These are phyloP conservation scores for Halcyon chelicuti DNA, from an alignment of 2,797 vertebrate species.

Conservation along the genomic window DNA sequence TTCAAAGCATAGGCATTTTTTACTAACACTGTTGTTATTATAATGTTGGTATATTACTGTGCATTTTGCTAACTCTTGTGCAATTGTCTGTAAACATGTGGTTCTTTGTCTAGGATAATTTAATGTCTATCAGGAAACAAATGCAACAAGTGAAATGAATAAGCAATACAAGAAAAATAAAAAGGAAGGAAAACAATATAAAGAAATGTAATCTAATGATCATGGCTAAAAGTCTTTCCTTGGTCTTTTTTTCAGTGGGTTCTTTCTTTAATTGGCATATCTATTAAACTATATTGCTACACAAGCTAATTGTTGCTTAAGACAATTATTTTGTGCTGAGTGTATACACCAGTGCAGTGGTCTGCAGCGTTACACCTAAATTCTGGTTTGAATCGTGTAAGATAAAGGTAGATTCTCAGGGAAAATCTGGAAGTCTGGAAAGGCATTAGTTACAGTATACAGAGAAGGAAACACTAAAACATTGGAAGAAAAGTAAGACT, in stretches of 20 bases:
- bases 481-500: neutral
- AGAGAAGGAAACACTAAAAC: neutral
- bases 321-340: neutral
- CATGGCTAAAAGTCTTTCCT: neutral
- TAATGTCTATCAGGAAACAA: neutral
- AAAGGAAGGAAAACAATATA: neutral
- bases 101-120: neutral
- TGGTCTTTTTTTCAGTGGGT: rapidly evolving
- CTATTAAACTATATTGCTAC: neutral
- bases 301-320: neutral
- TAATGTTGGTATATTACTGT: neutral
- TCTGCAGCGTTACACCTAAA: neutral
- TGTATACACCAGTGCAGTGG: neutral
- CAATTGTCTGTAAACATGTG: neutral
- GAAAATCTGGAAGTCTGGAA: neutral
- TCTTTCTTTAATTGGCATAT: neutral
- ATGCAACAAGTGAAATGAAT: neutral
- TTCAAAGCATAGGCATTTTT: neutral
- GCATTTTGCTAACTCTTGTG: neutral
- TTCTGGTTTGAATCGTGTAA: neutral
- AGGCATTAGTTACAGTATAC: neutral
- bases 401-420: neutral
- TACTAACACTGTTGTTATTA: neutral
- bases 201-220: neutral
- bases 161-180: neutral